Evolutionary conservation across 1,140 invertebrate genomes (phyloP), one percentile per base, ranked within the genome.

Genomic region (Wiebesia pumilae): DNA sequence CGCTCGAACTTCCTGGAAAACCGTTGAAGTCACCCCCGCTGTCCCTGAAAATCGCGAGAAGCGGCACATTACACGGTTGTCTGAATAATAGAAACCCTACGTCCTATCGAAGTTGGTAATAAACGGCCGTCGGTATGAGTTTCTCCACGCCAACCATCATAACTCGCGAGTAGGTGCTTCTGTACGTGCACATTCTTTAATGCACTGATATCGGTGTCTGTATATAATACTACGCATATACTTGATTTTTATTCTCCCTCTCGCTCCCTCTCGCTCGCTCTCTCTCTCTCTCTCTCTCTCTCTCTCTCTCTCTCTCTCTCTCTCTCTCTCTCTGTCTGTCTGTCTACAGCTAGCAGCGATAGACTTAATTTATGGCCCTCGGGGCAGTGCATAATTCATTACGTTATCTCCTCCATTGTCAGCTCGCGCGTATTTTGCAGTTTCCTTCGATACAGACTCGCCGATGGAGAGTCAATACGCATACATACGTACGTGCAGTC

Each of bases 401-500:
- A 86, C 85, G 85, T 83, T 86, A 86, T 86, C 85, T 83, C 40
- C 83, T 88, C 81, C 80, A 88, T 88, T 88, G 88, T 88, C 88
- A 88, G 83, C 86, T 88, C 73, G 82, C 84, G 75, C 85, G 83
- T 87, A 87, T 87, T 87, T 85, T 79, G 80, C 85, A 83, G 85
- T 87, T 84, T 84, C 82, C 87, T 86, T 77, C 67, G 84, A 86
- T 77, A 75, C 65, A 27, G 58, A 79, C 77, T 51, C 77, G 69
- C 81, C 85, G 89, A 87, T 86, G 88, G 87, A 80, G 82, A 87
- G 86, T 40, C 84, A 88, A 88, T 88, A 83, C 87, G 87, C 86
- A 90, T 84, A 75, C 87, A 83, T 84, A 83, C 88, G 79, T 73
- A 87, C 24, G 58, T 80, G 24, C 38, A 69, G 14, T 65, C 6